Base-by-base conservation (phyloP, 2,797 vertebrate genomes). In the Spea hammondii region DNA sequence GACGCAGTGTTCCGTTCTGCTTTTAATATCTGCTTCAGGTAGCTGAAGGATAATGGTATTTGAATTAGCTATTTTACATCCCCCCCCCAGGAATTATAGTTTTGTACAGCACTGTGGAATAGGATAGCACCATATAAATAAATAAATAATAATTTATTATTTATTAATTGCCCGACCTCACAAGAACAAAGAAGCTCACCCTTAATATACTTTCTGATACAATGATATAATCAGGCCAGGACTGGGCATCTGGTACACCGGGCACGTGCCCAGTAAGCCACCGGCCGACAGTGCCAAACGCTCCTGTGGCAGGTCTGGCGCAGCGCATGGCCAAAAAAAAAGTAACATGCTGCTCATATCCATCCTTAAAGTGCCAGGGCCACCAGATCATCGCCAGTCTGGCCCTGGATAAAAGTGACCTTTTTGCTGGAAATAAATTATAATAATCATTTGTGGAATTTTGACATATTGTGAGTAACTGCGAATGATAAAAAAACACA, bases 401-500 rank as follows among this genome's bases (percentile, higher is more conserved):
- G 32, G 32, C 32, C 32, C 32, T 32, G 32, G 32, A 32, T 32
- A 32, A 32, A 32, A 32, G 2, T 3, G 2, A 32, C 32, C 32
- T 2, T 32, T 17, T 32, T 32, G 32, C 32, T 32, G 79, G 79
- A 82, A 69, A 54, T 65, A n/a, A 64, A 68, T 65, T 65, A 5
- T 65, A 1, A n/a, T 82, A 82, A 82, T 64, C 74, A 81, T 74
- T 73, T 51, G 8, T 80, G 73, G 73, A 67, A 82, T 73, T 47
- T 54, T 82, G 75, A 82, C 79, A 82, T 77, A 77, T 82, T 82
- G 75, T 65, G 51, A 77, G 69, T 70, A 45, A 69, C 75, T 54
- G 79, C 74, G 77, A 77, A 65, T 68, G 74, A 82, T 82, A 81
- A 73, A 62, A 72, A 65, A 82, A 77, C 54, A 82, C 72, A 82